These are phyloP conservation scores for Epinephelus malabaricus DNA, from an alignment of 2,797 vertebrate species.

Conservation along the genomic window DNA sequence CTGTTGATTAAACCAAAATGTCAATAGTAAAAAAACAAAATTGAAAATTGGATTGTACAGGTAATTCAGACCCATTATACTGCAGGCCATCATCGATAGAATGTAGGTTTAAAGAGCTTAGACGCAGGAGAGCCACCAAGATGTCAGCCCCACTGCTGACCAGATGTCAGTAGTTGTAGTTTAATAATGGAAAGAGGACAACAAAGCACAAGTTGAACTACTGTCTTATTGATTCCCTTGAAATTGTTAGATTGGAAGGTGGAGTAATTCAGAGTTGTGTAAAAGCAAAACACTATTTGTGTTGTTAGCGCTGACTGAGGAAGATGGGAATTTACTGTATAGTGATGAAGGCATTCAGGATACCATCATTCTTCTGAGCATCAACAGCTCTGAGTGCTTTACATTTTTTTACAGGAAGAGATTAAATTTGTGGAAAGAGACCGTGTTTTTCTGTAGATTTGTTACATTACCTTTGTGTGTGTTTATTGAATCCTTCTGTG, in stretches of 20 bases:
- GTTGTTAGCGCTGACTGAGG: neutral
- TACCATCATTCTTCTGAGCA: slow-evolving; percentile 4
- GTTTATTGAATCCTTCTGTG: slow-evolving; percentile 3
- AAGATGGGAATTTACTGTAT: neutral
- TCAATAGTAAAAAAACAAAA: too few species aligned
- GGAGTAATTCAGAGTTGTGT: neutral
- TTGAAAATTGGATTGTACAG: too few species aligned
- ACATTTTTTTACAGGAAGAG: slow-evolving; percentile 4
- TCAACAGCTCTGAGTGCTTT: slow-evolving; percentile 9
- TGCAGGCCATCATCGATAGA: too few species aligned
- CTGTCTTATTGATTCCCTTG: neutral
- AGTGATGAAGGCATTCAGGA: neutral
- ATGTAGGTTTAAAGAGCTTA: too few species aligned
- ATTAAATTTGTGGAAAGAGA: slow-evolving; percentile 23
- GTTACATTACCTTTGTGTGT: slow-evolving; percentile 30
- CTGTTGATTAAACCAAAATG: too few species aligned
- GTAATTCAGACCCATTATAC: too few species aligned
- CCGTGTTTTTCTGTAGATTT: slow-evolving; percentile 31
- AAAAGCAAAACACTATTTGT: slow-evolving; percentile 1
- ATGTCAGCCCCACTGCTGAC: too few species aligned
- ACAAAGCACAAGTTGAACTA: neutral
- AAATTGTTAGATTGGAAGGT: neutral
- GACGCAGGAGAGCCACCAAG: too few species aligned
- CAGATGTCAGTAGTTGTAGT: too few species aligned
- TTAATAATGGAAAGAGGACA: neutral